Percentiles rank a stretch among this genome's conserved stretches.
These are phyloP conservation scores for Donacobius atricapilla DNA, from an alignment of 2,113 vertebrate species.

Conservation along the genomic window DNA sequence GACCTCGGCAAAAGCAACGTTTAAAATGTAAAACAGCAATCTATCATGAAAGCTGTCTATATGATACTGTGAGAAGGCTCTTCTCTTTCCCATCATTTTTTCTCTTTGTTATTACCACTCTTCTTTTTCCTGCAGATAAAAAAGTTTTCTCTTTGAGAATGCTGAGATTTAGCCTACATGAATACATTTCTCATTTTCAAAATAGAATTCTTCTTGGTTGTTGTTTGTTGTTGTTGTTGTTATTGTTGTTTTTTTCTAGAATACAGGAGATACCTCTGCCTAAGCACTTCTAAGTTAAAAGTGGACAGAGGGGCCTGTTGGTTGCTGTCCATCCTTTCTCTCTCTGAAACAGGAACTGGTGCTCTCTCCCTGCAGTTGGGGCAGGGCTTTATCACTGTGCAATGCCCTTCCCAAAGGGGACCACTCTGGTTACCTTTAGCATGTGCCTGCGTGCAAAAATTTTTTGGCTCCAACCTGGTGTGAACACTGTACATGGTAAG, in stretches of 20 bases:
- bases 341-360: neutral
- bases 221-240: no score
- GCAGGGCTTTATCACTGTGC: neutral
- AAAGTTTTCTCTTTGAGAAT: neutral
- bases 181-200: neutral
- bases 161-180: neutral
- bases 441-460: neutral
- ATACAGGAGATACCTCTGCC: neutral
- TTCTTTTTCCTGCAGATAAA: neutral
- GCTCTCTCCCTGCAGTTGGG: neutral
- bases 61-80: neutral
- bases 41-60: neutral
- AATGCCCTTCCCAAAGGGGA: neutral
- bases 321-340: neutral
- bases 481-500: accelerated
- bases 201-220: neutral
- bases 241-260: neutral
- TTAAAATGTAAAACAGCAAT: neutral
- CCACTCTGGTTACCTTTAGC: neutral
- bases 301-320: neutral
- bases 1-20: neutral
- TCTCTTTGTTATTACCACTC: neutral
- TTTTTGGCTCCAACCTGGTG: neutral
- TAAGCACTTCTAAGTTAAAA: neutral
- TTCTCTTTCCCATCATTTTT: neutral